Conservation (phyloP, 2,113 vertebrate species). For the Lichenostomus cassidix region DNA sequence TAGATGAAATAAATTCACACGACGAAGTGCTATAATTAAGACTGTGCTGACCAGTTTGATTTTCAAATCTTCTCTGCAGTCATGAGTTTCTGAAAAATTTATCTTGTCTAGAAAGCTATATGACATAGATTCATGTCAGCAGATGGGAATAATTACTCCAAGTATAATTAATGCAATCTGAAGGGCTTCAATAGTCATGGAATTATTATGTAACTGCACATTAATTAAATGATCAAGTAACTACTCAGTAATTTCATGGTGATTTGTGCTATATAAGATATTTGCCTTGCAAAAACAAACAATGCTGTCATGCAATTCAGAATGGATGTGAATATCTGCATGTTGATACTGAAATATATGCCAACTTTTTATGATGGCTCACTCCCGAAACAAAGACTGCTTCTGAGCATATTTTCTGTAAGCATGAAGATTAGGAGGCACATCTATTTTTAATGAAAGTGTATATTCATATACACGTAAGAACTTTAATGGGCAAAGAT, state of each 20-base stretch:
- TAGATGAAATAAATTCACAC: conserved; percentile 19
- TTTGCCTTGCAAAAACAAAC: conserved; percentile 63
- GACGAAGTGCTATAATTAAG: conserved; percentile 31
- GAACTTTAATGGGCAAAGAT: neutral
- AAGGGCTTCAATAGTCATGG: conserved; percentile 58
- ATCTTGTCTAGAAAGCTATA: conserved; percentile 53
- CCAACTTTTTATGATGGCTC: conserved; percentile 29
- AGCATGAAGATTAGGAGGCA: neutral
- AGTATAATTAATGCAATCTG: conserved; percentile 68
- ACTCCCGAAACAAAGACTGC: neutral
- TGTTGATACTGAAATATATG: conserved; percentile 5
- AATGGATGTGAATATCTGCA: conserved; percentile 12
- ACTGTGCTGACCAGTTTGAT: neutral
- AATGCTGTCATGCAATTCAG: conserved; percentile 43
- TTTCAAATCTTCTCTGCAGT: conserved; percentile 21
- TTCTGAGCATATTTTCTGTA: conserved; percentile 2
- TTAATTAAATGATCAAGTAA: conserved; percentile 68
- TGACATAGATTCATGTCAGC: conserved; percentile 38
- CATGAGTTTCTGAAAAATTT: conserved; percentile 10
- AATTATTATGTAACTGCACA: conserved; percentile 65
- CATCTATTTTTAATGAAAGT: conserved; percentile 27
- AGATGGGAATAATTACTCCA: conserved; percentile 61
- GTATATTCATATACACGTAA: neutral
- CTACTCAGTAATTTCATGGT: conserved; percentile 69
- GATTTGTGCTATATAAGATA: conserved; percentile 64